Percentiles rank a stretch among this genome's conserved stretches.
phyloP scores from a whole-genome alignment of 2,797 vertebrate genomes.

The Pangasius krempfi region DNA sequence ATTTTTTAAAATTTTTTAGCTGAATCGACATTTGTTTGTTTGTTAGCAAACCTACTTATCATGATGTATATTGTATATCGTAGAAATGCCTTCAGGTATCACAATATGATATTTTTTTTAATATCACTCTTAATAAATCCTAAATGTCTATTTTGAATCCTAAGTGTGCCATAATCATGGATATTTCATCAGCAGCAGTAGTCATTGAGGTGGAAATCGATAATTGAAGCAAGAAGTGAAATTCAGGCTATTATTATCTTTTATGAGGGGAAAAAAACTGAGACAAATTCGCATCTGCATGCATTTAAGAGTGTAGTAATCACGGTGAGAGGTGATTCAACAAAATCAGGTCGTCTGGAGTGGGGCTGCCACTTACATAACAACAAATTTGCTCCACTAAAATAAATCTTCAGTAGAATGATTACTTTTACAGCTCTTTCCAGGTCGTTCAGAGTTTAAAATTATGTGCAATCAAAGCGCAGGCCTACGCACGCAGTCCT shows the following conservation, averaged over 20 bases:
- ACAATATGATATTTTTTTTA: background rate
- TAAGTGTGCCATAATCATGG: background rate
- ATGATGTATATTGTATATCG: background rate
- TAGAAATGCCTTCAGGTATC: background rate
- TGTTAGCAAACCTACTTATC: background rate
- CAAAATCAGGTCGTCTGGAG: constrained; percentile 29
- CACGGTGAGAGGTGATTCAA: constrained; percentile 32
- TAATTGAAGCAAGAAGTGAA: constrained; percentile 30
- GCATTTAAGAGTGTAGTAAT: constrained; percentile 42
- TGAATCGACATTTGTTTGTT: background rate
- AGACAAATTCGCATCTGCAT: constrained; percentile 39
- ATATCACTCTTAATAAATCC: background rate
- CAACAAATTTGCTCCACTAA: constrained; percentile 28
- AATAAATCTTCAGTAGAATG: background rate
- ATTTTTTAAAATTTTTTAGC: background rate
- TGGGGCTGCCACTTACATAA: constrained; percentile 19
- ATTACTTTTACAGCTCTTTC: constrained; percentile 23
- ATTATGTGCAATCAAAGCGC: constrained; percentile 5
- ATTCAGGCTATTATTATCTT: constrained; percentile 44
- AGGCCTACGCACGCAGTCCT: background rate
- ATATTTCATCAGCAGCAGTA: constrained; percentile 13
- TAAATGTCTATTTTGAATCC: background rate
- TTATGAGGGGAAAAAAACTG: constrained; percentile 16
- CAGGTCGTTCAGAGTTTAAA: constrained; percentile 9
- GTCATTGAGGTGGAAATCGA: constrained; percentile 25